Evolutionary conservation across 2,888 invertebrate species (phyloP).

Genomic region (Holacanthella duospinosa): DNA sequence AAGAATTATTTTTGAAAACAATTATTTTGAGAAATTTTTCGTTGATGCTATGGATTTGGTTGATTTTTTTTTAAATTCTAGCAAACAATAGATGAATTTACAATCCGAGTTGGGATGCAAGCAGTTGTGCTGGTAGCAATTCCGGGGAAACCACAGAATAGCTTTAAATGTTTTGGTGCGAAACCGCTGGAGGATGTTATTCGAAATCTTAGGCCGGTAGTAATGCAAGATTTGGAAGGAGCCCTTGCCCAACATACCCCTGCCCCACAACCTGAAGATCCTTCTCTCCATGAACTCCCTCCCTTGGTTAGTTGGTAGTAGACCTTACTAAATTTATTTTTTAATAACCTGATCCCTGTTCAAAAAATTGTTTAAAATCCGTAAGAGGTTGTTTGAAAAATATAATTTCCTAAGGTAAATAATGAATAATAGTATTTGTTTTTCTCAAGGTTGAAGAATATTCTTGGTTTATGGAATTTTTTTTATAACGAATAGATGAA

Average conservation of each 20-base stretch:
- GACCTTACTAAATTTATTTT: too few relatives aligned
- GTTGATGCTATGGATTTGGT: not conserved
- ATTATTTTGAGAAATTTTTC: slow-evolving; percentile 1
- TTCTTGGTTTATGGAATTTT: too few relatives aligned
- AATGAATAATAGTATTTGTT: too few relatives aligned
- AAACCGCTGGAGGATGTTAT: slow-evolving; percentile 92
- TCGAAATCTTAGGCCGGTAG: slow-evolving; percentile 72
- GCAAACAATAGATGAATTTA: slow-evolving; percentile 94
- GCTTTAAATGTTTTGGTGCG: slow-evolving; percentile 92
- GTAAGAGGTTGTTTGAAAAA: too few relatives aligned
- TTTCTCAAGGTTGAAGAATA: too few relatives aligned
- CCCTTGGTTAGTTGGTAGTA: slow-evolving; percentile 56
- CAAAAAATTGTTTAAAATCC: too few relatives aligned
- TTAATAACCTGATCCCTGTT: too few relatives aligned
- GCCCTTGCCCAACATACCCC: slow-evolving; percentile 88
- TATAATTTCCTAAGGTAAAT: too few relatives aligned
- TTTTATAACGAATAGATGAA: too few relatives aligned
- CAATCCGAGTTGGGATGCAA: slow-evolving; percentile 92
- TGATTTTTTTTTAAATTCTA: slow-evolving; percentile 41
- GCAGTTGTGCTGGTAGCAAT: slow-evolving; percentile 92
- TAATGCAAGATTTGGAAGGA: slow-evolving; percentile 89
- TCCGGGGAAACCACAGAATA: slow-evolving; percentile 89
- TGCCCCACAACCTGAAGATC: slow-evolving; percentile 74
- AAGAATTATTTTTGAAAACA: too few relatives aligned
- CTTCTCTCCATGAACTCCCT: slow-evolving; percentile 86